Evolutionary conservation across 2,888 invertebrate species (phyloP).

Genomic region (Drosophila meridiana): DNA sequence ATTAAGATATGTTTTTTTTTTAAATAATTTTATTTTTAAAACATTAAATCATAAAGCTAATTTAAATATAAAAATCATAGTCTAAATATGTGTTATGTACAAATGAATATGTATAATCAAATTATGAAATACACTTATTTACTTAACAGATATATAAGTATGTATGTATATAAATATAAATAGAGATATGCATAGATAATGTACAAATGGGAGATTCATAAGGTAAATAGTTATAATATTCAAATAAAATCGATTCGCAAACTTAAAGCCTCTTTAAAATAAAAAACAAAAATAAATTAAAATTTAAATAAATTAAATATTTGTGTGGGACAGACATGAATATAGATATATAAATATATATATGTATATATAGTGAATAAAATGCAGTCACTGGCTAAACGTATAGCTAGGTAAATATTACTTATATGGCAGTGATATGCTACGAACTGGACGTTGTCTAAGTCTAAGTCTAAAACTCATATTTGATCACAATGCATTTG

Average conservation of each 20-base stretch:
- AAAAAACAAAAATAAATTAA: constrained; percentile 55
- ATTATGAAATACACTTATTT: constrained; percentile 7
- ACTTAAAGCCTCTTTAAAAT: constrained; percentile 70
- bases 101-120: constrained; percentile 20
- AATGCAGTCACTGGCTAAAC: constrained; percentile 76
- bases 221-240: constrained; percentile 18
- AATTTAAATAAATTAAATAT: constrained; percentile 47
- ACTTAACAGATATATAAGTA: constrained; percentile 8
- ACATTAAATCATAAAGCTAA: constrained; percentile 12
- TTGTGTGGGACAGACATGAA: constrained; percentile 5
- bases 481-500: constrained; percentile 78
- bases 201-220: constrained; percentile 68
- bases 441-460: constrained; percentile 57
- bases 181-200: constrained; percentile 34
- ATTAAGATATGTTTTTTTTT: constrained; percentile 8
- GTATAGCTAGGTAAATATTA: constrained; percentile 42
- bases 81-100: constrained; percentile 32
- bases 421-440: constrained; percentile 75
- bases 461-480: constrained; percentile 60
- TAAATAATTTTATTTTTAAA: constrained; percentile 24
- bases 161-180: constrained; percentile 22
- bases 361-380: constrained; percentile 36
- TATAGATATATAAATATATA: neutral
- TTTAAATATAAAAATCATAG: constrained; percentile 11
- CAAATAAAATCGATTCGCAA: constrained; percentile 53